Percentiles rank a stretch among this genome's conserved stretches.
These are phyloP conservation scores for Phrynosoma platyrhinos DNA, from an alignment of 2,113 vertebrate species.

Conservation along the genomic window DNA sequence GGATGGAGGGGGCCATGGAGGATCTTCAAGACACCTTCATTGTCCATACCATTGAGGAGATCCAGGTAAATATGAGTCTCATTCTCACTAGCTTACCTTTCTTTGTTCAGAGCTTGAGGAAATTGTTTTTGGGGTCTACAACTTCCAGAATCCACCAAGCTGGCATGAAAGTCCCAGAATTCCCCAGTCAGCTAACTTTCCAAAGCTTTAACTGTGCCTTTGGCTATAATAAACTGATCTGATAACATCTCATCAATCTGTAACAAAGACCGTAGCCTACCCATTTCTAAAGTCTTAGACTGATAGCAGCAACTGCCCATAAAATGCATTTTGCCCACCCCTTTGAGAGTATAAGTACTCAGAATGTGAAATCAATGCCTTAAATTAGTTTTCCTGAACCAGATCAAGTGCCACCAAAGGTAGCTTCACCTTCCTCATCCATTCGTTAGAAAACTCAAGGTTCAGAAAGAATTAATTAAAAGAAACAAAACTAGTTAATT, in stretches of 20 bases:
- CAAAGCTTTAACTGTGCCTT: background rate
- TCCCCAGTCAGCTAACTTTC: no score
- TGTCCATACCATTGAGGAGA: slow-evolving; percentile 98
- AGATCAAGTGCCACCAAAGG: background rate
- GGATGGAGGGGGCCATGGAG: slow-evolving; percentile 99
- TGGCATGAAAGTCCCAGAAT: no score
- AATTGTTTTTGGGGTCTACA: no score
- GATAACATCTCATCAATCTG: background rate
- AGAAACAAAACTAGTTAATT: no score
- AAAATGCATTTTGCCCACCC: background rate
- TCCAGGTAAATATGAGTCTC: slow-evolving; percentile 83
- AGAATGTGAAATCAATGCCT: background rate
- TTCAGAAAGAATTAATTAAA: background rate
- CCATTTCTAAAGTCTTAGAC: background rate
- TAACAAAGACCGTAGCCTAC: background rate
- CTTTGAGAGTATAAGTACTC: no score
- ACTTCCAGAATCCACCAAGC: no score
- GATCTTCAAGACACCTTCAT: slow-evolving; percentile 98
- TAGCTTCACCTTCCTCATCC: background rate
- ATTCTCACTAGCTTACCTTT: background rate
- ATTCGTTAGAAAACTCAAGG: no score
- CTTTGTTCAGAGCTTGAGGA: no score
- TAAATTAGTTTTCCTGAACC: background rate
- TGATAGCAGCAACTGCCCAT: background rate
- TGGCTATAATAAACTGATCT: slow-evolving; percentile 21